These are phyloP conservation scores for Slavum lentiscoides DNA, from an alignment of 2,888 invertebrate species.

Conservation along the genomic window DNA sequence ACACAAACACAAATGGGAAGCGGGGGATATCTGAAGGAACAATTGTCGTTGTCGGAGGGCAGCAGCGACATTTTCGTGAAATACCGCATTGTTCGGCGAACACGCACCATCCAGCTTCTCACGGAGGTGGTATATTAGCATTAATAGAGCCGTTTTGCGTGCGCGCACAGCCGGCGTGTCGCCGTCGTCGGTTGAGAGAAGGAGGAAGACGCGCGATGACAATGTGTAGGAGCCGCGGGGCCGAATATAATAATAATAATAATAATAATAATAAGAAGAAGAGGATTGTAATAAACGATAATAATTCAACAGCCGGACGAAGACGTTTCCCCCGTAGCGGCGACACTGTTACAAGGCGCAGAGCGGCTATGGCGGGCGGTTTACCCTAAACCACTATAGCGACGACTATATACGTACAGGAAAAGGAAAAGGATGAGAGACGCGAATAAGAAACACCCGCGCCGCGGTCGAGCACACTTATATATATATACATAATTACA, in stretches of 20 bases:
- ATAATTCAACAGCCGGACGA: slow-evolving; percentile 52
- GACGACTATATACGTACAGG: slow-evolving; percentile 18
- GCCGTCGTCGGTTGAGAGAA: neutral
- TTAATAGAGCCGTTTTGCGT: slow-evolving; percentile 50
- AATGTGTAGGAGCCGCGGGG: neutral
- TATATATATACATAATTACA: slow-evolving; percentile 46
- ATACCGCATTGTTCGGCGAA: slow-evolving; percentile 26
- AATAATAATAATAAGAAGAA: slow-evolving; percentile 35
- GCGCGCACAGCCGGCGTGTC: slow-evolving; percentile 2
- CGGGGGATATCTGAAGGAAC: slow-evolving; percentile 21
- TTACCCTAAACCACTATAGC: slow-evolving; percentile 3
- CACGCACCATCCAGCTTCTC: neutral
- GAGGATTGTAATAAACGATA: slow-evolving; percentile 50
- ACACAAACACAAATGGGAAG: neutral
- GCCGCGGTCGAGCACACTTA: slow-evolving; percentile 25
- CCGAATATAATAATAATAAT: slow-evolving; percentile 2
- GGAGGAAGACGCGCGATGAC: slow-evolving; percentile 9
- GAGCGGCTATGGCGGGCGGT: slow-evolving; percentile 1
- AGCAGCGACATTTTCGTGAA: slow-evolving; percentile 27
- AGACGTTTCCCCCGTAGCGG: slow-evolving; percentile 34
- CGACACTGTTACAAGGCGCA: neutral
- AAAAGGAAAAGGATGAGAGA: slow-evolving; percentile 52
- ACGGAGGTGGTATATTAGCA: slow-evolving; percentile 42
- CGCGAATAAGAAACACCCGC: slow-evolving; percentile 43
- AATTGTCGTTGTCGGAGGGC: slow-evolving; percentile 24